phyloP scores from a whole-genome alignment of 2,113 vertebrate species.

The Alligator sinensis region DNA sequence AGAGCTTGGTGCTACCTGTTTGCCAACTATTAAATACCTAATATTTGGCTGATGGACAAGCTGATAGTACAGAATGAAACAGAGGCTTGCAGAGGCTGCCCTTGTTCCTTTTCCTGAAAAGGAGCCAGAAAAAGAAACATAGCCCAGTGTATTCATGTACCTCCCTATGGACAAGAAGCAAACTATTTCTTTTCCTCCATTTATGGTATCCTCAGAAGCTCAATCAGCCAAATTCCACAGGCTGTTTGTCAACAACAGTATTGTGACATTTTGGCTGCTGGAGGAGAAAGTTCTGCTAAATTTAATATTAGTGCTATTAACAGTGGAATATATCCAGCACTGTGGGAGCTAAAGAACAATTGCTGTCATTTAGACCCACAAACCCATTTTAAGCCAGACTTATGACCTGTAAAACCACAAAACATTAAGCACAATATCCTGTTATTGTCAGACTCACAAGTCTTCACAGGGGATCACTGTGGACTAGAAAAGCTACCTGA shows the following conservation, averaged over 20 bases:
- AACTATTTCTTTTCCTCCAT: not conserved
- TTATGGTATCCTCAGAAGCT: not conserved
- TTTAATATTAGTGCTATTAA: conserved; percentile 32
- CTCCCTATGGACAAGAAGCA: fast-evolving
- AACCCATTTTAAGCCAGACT: not conserved
- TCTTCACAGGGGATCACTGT: not conserved
- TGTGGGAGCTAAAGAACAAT: conserved; percentile 41
- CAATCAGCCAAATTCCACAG: not conserved
- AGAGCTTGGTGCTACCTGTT: conserved; percentile 33
- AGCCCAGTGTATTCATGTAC: not conserved
- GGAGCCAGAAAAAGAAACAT: not conserved
- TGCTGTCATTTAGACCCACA: conserved; percentile 34
- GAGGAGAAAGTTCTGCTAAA: conserved; percentile 32
- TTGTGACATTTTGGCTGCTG: conserved; percentile 2
- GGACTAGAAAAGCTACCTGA: not conserved
- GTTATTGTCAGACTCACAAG: not conserved
- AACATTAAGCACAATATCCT: not conserved
- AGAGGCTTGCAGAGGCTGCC: conserved; percentile 15
- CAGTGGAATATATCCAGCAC: conserved; percentile 12
- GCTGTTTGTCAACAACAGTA: conserved; percentile 21
- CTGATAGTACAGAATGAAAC: not conserved
- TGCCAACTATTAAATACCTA: conserved; percentile 63
- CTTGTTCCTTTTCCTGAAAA: conserved; percentile 43
- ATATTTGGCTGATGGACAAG: conserved; percentile 49
- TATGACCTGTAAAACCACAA: not conserved